These are phyloP conservation scores for Periparus ater DNA, from an alignment of 2,797 vertebrate genomes.

Conservation along the genomic window DNA sequence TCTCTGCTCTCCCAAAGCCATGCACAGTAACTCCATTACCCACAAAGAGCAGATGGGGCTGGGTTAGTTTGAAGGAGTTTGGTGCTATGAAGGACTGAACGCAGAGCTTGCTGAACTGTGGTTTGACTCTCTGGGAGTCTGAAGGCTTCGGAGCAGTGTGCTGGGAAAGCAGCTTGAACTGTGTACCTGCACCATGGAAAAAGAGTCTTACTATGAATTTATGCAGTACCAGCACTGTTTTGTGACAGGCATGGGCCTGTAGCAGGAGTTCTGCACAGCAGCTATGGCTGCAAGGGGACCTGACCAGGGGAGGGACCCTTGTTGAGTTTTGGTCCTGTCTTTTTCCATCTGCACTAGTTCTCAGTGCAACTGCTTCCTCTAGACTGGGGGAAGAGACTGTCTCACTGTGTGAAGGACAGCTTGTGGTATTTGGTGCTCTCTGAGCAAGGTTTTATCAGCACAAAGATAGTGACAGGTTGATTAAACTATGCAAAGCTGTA, in stretches of 20 bases:
- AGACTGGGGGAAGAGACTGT: background rate
- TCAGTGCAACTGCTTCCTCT: background rate
- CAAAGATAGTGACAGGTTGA: background rate
- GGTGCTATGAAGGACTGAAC: background rate
- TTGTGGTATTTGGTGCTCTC: background rate
- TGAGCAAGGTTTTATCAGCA: background rate
- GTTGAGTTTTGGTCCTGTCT: background rate
- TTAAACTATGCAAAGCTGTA: background rate
- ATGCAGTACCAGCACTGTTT: background rate
- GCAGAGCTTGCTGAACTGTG: background rate
- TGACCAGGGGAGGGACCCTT: accelerated
- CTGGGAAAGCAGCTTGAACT: background rate
- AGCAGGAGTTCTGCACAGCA: background rate
- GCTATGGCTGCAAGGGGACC: background rate
- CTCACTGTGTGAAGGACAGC: background rate
- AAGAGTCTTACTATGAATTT: background rate
- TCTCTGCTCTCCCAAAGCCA: background rate
- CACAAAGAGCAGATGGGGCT: background rate
- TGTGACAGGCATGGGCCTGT: background rate
- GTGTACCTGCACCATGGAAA: background rate
- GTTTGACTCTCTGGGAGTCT: background rate
- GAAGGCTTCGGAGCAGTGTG: background rate
- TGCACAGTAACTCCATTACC: background rate
- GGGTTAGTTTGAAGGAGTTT: background rate
- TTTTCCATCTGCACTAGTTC: background rate